phyloP scores from a whole-genome alignment of 2,797 vertebrate genomes.

The Paratrypauchen microcephalus region DNA sequence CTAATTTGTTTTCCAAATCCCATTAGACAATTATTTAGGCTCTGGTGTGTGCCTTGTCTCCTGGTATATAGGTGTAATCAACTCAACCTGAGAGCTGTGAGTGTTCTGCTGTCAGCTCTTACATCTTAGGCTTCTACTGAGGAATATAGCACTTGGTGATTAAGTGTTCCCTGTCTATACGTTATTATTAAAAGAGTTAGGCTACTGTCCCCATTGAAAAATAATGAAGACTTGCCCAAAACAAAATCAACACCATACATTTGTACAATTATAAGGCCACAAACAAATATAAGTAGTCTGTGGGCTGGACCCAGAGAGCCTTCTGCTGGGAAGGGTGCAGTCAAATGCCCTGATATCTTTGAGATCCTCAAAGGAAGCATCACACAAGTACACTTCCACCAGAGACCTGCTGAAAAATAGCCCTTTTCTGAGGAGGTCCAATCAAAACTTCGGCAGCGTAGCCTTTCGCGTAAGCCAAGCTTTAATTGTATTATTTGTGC shows the following conservation, averaged over 20 bases:
- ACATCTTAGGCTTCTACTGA: neutral
- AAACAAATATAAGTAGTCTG: constrained; percentile 48
- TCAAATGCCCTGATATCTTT: constrained; percentile 32
- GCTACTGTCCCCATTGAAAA: constrained; percentile 90
- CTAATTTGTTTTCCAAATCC: constrained; percentile 1
- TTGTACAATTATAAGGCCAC: constrained; percentile 49
- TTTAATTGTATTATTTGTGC: constrained; percentile 6
- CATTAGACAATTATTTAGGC: constrained; percentile 18
- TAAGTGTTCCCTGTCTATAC: constrained; percentile 62
- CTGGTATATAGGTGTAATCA: constrained; percentile 22
- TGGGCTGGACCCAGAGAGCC: constrained; percentile 17
- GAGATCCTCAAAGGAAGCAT: constrained; percentile 17
- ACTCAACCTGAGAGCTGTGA: constrained; percentile 18
- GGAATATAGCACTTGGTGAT: constrained; percentile 73
- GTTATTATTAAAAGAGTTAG: constrained; percentile 55
- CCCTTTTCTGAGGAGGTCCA: constrained; percentile 46
- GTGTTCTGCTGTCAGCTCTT: neutral
- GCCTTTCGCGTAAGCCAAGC: constrained; percentile 17
- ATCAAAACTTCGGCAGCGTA: constrained; percentile 6
- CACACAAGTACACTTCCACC: constrained; percentile 15
- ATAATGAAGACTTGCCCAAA: constrained; percentile 87
- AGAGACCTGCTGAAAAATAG: constrained; percentile 50
- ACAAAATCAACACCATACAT: constrained; percentile 58
- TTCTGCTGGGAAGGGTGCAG: constrained; percentile 20
- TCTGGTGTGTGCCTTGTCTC: constrained; percentile 40